Evolutionary conservation across 2,888 invertebrate genomes (phyloP), one percentile per base, ranked within the genome.

Genomic region (Ernsta delagoae): DNA sequence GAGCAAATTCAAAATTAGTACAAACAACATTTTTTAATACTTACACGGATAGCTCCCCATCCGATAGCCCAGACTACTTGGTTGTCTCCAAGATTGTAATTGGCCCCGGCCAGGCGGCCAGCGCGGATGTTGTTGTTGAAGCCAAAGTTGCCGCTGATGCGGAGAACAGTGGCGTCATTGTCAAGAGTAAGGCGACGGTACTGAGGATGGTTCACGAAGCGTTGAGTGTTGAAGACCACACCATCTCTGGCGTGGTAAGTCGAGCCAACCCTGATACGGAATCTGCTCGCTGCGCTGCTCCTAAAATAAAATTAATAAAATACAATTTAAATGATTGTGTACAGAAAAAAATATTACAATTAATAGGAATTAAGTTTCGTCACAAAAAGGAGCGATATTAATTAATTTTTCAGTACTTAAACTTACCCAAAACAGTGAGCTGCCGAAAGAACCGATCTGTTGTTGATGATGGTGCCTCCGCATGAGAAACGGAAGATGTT

Each of bases 1-100:
- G 31, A 31, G 31, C 31, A 31, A 31, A 31, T 2, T 31, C 2
- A 31, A 31, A 31, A 2, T 1, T 31, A 31, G 2, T 31, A 31
- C 2, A 31, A 2, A 31, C 31, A 31, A 2, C 0, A 2, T 31
- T 31, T 31, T 31, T 0, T 31, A 31, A 31, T 31, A 31, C 43
- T 11, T 43, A 43, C 43, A 4, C 4, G 3, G 9, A 78, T 43
- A 45, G 45, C 11, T 24, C 88, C 89, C 87, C 87, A 89, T 73
- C 88, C 87, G 36, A 79, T 74, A 39, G 84, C 83, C 76, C 84
- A 81, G 4, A 87, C 85, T 3, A 77, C 74, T 53, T 79, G 78
- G 69, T 87, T 82, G 48, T 80, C 83, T 3, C 72, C 78, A 5
- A 86, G 75, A 53, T 80, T 78, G 70, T 81, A 82, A 56, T 75